Evolutionary conservation across 2,113 vertebrate species (phyloP), one percentile per base, ranked within the genome.

Genomic region (Boulengerochromis microlepis): DNA sequence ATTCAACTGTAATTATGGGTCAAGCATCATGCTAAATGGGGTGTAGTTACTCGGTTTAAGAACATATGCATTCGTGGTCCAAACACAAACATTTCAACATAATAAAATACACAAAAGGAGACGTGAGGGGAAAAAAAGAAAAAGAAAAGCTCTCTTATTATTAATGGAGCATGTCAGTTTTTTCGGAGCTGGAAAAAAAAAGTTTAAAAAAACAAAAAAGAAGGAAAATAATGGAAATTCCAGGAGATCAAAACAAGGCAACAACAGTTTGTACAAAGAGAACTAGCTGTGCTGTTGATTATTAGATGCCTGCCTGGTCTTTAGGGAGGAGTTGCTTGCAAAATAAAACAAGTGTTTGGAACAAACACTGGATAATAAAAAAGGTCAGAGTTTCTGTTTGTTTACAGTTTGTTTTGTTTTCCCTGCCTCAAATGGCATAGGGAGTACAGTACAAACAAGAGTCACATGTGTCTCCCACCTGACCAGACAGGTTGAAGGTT

Each of bases 291-390:
- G 78, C 85, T 95, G 94, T 91, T 93, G 76, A 71, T 93, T 91
- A 92, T 94, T 89, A 92, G 88, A 89, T 93, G 94, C 91, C 93
- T 93, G 94, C 83, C 93, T 92, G 94, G 92, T 89, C 85, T 87
- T 87, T 74, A 35, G 81, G 59, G 81, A 82, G 81, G 81, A 45
- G 64, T 31, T 92, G 92, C 95, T 95, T 96, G 92, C 91, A 93
- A 97, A 97, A 96, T 91, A 95, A 93, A 96, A 96, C 92, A 96
- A 95, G 92, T 90, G 87, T 94, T 95, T 94, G 95, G 95, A 96
- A 95, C 88, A 97, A 97, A 96, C 96, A 96, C 94, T 89, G 95
- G 91, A 90, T 85, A 93, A 89, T 83, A 93, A 95, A 95, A 96
- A 96, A 93, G 94, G 95, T 92, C 85, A 95, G 92, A 93, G 94